These are phyloP conservation scores for Toxotes jaculatrix DNA, from an alignment of 2,113 vertebrate genomes.

Conservation along the genomic window DNA sequence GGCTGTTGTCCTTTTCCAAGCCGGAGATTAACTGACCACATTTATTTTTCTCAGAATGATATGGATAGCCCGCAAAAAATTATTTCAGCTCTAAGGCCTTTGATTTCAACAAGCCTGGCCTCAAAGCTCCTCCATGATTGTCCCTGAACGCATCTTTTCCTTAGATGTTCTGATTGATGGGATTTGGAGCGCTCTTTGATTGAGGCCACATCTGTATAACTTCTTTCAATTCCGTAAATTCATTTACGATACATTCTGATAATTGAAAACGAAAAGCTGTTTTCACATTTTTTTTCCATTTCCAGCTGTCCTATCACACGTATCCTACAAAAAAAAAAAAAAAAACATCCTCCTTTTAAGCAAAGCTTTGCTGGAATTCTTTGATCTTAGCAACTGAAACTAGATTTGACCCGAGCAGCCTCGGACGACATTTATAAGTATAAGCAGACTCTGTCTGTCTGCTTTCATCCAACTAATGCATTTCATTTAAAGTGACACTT, in stretches of 20 bases:
- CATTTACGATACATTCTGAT: conserved; percentile 24
- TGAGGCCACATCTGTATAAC: conserved; percentile 75
- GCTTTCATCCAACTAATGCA: conserved; percentile 60
- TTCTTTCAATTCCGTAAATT: conserved; percentile 41
- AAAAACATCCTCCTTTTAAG: conserved; percentile 71
- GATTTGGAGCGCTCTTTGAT: conserved; percentile 87
- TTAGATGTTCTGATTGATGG: conserved; percentile 89
- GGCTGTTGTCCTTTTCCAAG: conserved; percentile 84
- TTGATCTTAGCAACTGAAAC: conserved; percentile 83
- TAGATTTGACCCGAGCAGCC: conserved; percentile 85
- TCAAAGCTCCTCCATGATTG: conserved; percentile 85
- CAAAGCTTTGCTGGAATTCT: conserved; percentile 84
- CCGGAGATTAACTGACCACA: conserved; percentile 76
- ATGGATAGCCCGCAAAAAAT: conserved; percentile 67
- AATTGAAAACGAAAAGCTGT: conserved; percentile 53
- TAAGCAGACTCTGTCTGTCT: conserved; percentile 69
- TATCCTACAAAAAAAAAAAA: conserved; percentile 43
- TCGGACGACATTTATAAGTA: conserved; percentile 76
- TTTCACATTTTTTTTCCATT: conserved; percentile 75
- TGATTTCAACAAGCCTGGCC: conserved; percentile 88
- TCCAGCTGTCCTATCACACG: conserved; percentile 61
- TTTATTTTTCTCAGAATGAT: conserved; percentile 75
- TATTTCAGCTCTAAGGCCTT: conserved; percentile 82
- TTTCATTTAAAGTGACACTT: conserved; percentile 72
- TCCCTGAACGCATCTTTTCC: conserved; percentile 84